Percentiles rank a stretch among this genome's conserved stretches.
phyloP scores from a whole-genome alignment of 1,140 invertebrate species.

The Lysiphlebus fabarum region DNA sequence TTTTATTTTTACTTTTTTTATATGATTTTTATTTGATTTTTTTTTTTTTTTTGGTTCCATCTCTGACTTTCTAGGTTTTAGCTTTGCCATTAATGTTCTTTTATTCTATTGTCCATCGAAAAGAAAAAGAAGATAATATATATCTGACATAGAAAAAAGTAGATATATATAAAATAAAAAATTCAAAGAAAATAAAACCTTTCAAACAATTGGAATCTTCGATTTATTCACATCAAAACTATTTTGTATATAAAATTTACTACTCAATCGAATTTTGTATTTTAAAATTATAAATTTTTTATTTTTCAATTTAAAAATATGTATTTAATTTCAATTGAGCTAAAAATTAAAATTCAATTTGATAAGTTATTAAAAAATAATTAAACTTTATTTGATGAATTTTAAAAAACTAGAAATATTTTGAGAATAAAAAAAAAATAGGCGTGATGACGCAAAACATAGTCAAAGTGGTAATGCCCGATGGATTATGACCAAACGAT shows the following conservation, averaged over 20 bases:
- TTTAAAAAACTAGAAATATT: too few relatives aligned
- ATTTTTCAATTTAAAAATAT: constrained; percentile 3
- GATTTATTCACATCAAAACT: constrained; percentile 1
- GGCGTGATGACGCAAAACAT: constrained; percentile 5
- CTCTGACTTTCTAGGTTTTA: too few relatives aligned
- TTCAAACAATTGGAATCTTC: constrained; percentile 5
- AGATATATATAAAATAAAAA: background rate
- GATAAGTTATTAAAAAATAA: too few relatives aligned
- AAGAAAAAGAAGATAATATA: background rate
- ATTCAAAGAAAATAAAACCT: background rate
- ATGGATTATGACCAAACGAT: constrained; percentile 25
- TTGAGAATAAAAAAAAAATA: background rate
- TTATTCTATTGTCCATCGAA: background rate
- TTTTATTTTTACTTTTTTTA: too few relatives aligned
- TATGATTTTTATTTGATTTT: too few relatives aligned
- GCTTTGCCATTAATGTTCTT: too few relatives aligned
- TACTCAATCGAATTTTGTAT: background rate
- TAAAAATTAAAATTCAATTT: too few relatives aligned
- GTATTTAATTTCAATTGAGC: too few relatives aligned
- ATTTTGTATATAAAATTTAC: constrained; percentile 11
- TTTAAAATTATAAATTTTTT: background rate
- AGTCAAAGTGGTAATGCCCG: constrained; percentile 14
- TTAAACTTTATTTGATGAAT: too few relatives aligned
- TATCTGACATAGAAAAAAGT: background rate
- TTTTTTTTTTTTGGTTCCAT: too few relatives aligned